Percentiles rank a stretch among this genome's conserved stretches.
These are phyloP conservation scores for Euthynnus affinis DNA, from an alignment of 2,797 vertebrate species.

Conservation along the genomic window DNA sequence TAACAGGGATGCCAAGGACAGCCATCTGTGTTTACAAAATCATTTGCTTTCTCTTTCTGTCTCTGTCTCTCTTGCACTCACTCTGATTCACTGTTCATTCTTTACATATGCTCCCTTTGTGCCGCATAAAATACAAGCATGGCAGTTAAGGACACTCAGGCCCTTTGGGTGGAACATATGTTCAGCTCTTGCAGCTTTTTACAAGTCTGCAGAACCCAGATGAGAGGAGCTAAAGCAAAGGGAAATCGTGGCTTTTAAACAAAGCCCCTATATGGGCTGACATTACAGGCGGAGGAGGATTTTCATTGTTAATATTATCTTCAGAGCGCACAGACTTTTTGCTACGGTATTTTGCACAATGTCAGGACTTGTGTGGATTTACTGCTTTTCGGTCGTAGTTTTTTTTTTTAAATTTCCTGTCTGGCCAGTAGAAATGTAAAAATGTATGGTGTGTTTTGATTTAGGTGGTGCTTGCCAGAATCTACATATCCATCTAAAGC, in stretches of 20 bases:
- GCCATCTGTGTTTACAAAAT: conserved; percentile 85
- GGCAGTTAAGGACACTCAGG: conserved; percentile 79
- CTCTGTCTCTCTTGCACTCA: conserved; percentile 73
- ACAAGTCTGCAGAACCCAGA: conserved; percentile 63
- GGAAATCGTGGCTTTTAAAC: conserved; percentile 60
- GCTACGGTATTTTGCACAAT: conserved; percentile 44
- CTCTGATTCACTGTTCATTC: conserved; percentile 81
- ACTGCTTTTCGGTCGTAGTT: conserved; percentile 38
- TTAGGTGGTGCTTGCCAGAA: conserved; percentile 62
- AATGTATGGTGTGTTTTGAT: conserved; percentile 73
- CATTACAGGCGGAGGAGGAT: conserved; percentile 49
- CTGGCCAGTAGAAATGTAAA: conserved; percentile 43
- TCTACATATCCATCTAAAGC: conserved; percentile 50
- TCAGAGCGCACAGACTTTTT: conserved; percentile 36
- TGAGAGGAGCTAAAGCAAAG: conserved; percentile 58
- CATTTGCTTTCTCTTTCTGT: conserved; percentile 78
- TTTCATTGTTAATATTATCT: conserved; percentile 64
- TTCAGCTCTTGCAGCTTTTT: conserved; percentile 73
- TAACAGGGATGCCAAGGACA: conserved; percentile 80
- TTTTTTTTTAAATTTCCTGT: conserved; percentile 62
- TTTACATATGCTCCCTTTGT: conserved; percentile 86
- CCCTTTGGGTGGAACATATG: conserved; percentile 82
- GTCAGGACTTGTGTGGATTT: conserved; percentile 58
- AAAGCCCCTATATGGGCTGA: conserved; percentile 65
- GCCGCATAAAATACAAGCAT: conserved; percentile 74